These are phyloP conservation scores for Grallaria varia DNA, from an alignment of 2,113 vertebrate genomes.

Conservation along the genomic window DNA sequence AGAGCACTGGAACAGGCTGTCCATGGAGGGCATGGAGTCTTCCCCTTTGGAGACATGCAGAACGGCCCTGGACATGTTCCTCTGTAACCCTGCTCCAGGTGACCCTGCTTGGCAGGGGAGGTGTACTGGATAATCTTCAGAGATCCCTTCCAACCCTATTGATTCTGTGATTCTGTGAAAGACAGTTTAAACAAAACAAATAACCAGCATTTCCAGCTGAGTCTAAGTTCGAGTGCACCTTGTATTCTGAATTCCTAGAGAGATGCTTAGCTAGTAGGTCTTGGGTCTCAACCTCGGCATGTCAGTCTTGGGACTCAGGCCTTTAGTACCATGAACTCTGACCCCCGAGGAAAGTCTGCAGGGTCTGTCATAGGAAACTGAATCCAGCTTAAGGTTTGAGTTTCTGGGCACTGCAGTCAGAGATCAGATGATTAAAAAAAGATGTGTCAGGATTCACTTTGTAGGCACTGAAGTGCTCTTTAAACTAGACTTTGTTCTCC, in stretches of 20 bases:
- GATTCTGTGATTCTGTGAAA: background rate
- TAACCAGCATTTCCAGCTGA: background rate
- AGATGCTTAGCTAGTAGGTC: background rate
- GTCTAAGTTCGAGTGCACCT: background rate
- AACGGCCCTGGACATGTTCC: background rate
- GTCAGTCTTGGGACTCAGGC: background rate
- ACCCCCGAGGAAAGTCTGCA: background rate
- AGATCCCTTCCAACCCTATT: background rate
- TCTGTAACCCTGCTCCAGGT: background rate
- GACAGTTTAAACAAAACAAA: background rate
- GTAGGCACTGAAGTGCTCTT: background rate
- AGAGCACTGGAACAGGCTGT: background rate
- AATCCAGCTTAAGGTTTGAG: background rate
- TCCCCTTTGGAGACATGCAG: background rate
- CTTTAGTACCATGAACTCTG: background rate
- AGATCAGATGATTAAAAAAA: background rate
- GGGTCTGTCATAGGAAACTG: background rate
- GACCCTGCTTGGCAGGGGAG: background rate
- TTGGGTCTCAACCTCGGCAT: background rate
- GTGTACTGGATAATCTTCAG: background rate
- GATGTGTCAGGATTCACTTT: background rate
- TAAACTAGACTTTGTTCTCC: background rate
- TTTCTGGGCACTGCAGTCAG: background rate
- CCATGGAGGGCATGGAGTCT: background rate
- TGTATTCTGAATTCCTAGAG: background rate